Base-by-base conservation (phyloP, 2,113 vertebrate genomes). In the Melanotaenia duboulayi region DNA sequence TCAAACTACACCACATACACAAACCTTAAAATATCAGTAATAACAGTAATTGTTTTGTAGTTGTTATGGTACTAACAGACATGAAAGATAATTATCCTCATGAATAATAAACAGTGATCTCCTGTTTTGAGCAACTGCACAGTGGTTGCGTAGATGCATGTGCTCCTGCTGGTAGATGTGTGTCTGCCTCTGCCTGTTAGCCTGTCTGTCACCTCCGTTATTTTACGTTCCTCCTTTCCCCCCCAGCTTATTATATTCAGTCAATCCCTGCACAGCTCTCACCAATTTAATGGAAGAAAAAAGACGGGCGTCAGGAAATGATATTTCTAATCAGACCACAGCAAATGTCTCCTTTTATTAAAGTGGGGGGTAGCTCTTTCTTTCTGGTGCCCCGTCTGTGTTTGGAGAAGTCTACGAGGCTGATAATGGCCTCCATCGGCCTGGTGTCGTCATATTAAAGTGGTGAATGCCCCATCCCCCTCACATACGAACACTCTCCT, bases 291-390 rank as follows among this genome's bases (percentile, higher is more conserved):
- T 82, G 76, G 83, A 63, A 78, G 60, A 23, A 66, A 67, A 71
- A 69, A 80, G 81, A 85, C 42, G 10, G 71, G 81, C 65, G 16
- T 78, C 85, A 91, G 90, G 90, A 92, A 92, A 92, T 92, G 20
- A 93, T 91, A 88, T 92, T 92, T 91, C 82, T 90, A 92, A 93
- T 92, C 90, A 90, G 87, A 75, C 71, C n/a, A 54, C 56, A 13
- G 84, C 74, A 87, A 87, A 87, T 83, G 81, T 73, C 71, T 71
- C 48, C 75, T 87, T 91, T 93, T 91, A 91, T 93, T 90, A 92
- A 89, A 87, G 80, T 78, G 78, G 84, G 87, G 80, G 60, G 62
- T 35, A 35, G 73, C 37, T 46, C 48, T 60, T 61, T 55, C 76
- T 80, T 44, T 81, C 76, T 62, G 48, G 54, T 71, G 76, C 68